Conservation (phyloP, 2,888 invertebrate species). For the Parnassius smintheus region DNA sequence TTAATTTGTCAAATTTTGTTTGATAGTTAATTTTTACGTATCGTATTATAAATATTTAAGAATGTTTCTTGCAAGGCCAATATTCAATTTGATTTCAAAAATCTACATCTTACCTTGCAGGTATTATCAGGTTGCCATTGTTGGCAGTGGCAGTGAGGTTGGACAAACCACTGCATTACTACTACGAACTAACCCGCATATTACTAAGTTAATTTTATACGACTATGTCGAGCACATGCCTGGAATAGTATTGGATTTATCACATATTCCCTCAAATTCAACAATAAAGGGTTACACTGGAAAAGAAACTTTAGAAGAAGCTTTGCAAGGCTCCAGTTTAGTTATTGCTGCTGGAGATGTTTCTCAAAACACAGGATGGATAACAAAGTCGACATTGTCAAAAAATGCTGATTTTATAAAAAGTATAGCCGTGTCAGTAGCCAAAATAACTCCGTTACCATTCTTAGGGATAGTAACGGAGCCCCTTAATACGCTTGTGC, state of each 20-base stretch:
- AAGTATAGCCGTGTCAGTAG: constrained; percentile 48
- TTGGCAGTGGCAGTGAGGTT: constrained; percentile 69
- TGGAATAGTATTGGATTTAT: constrained; percentile 68
- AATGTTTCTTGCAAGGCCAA: constrained; percentile 29
- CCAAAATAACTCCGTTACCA: constrained; percentile 55
- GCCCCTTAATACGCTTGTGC: constrained; percentile 68
- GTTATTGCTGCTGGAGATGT: constrained; percentile 85
- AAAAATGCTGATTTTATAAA: constrained; percentile 67
- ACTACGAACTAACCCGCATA: constrained; percentile 78
- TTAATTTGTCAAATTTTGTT: constrained; percentile 16
- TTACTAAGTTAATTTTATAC: constrained; percentile 82
- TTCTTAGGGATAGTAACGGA: constrained; percentile 69
- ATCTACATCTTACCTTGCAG: constrained; percentile 31
- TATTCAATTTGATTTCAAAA: constrained; percentile 29
- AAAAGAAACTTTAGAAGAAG: constrained; percentile 47
- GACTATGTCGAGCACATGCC: constrained; percentile 64
- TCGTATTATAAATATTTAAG: not conserved
- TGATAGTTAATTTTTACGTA: not conserved
- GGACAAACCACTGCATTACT: constrained; percentile 80
- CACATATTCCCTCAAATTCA: constrained; percentile 66
- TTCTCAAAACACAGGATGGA: constrained; percentile 63
- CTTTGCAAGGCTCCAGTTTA: constrained; percentile 80
- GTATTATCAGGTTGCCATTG: constrained; percentile 57
- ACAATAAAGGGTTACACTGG: constrained; percentile 53
- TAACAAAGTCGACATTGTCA: constrained; percentile 71